phyloP scores from a whole-genome alignment of 2,113 vertebrate genomes.

The Trochalopteron elliotii region DNA sequence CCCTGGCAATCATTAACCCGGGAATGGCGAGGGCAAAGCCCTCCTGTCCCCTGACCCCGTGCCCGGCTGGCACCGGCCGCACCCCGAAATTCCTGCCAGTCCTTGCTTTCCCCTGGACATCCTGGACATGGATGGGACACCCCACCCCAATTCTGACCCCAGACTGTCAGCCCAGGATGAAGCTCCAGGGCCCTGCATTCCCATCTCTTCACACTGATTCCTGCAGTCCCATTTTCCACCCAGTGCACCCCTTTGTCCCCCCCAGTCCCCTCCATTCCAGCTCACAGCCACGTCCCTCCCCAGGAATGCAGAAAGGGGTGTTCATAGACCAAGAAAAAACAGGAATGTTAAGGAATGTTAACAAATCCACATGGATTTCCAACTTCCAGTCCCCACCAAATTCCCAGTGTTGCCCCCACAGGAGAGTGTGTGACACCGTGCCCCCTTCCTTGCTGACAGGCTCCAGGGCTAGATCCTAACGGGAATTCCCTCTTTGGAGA shows the following conservation, averaged over 20 bases:
- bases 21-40: not conserved
- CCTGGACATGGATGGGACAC: not conserved
- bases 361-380: fast-evolving
- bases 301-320: not conserved
- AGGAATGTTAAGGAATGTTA: too few species aligned
- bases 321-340: fast-evolving
- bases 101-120: too few species aligned
- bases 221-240: not conserved
- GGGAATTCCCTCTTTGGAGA: not conserved
- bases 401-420: fast-evolving
- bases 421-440: fast-evolving
- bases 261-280: too few species aligned
- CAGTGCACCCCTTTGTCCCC: too few species aligned
- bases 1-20: conserved; percentile 3
- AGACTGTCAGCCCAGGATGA: fast-evolving
- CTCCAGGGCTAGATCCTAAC: not conserved
- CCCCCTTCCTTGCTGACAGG: not conserved
- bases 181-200: not conserved
- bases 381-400: not conserved
- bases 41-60: not conserved
- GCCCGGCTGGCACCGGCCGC: fast-evolving
- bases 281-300: not conserved
- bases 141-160: too few species aligned
- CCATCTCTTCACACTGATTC: not conserved
- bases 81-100: not conserved